Conservation (phyloP, 2,113 vertebrate species). For the Odontophorus gujanensis region DNA sequence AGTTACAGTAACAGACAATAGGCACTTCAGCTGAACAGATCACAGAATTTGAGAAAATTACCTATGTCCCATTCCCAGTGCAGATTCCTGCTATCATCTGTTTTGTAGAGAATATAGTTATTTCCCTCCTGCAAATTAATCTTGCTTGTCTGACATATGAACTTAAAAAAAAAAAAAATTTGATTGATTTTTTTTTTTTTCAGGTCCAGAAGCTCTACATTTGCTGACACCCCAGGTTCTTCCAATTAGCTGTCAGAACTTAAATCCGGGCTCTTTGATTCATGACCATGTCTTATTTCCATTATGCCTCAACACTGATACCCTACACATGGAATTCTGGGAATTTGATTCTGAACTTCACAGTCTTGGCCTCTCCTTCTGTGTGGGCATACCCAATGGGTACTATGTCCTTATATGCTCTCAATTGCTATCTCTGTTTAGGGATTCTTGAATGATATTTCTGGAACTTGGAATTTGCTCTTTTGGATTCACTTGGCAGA, state of each 20-base stretch:
- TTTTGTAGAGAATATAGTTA: neutral
- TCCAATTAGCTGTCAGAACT: neutral
- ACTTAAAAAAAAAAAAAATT: neutral
- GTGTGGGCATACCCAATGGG: neutral
- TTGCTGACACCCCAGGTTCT: neutral
- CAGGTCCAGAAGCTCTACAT: neutral
- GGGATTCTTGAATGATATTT: constrained; percentile 27
- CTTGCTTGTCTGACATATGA: neutral
- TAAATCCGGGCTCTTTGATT: constrained; percentile 22
- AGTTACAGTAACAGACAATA: neutral
- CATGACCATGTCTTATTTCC: neutral
- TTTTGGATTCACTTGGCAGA: constrained; percentile 53
- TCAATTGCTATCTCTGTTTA: constrained; percentile 12
- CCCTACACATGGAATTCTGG: constrained; percentile 4
- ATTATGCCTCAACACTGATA: neutral
- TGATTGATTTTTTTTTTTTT: neutral
- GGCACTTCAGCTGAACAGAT: neutral
- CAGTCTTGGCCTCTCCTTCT: neutral
- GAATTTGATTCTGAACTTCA: constrained; percentile 35
- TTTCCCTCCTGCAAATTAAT: neutral
- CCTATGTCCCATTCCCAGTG: neutral
- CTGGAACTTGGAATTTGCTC: constrained; percentile 53
- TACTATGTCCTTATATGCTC: constrained; percentile 32
- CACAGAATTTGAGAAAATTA: neutral
- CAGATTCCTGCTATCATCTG: neutral